A percentile compares a stretch with the other conserved stretches of the same genome.
Evolutionary conservation across 1,140 invertebrate genomes (phyloP).

Genomic region (Heliconius hewitsoni): DNA sequence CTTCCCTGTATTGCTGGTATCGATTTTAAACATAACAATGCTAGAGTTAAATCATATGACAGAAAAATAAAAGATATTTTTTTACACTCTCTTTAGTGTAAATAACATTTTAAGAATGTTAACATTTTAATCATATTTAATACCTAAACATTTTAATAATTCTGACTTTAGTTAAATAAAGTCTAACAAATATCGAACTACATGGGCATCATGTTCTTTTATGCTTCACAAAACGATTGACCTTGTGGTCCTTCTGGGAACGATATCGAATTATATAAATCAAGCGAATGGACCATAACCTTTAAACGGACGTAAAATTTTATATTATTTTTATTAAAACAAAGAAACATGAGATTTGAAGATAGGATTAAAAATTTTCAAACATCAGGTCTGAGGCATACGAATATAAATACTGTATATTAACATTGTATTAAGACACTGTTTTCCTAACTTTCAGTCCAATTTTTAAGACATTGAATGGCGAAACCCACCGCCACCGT

Average conservation of each 20-base stretch:
- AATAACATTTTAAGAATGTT: too few relatives aligned
- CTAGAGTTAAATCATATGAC: too few relatives aligned
- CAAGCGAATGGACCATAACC: background rate
- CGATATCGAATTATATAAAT: conserved; percentile 19
- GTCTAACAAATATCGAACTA: background rate
- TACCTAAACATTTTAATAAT: background rate
- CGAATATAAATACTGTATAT: background rate
- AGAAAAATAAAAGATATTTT: too few relatives aligned
- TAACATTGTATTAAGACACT: too few relatives aligned
- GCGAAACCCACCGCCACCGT: too few relatives aligned
- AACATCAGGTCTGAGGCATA: background rate
- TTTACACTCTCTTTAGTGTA: too few relatives aligned
- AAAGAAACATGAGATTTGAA: background rate
- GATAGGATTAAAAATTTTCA: background rate
- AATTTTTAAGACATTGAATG: too few relatives aligned
- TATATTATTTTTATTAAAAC: conserved; percentile 1
- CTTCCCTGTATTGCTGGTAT: too few relatives aligned
- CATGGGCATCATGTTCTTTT: conserved; percentile 23
- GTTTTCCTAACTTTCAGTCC: too few relatives aligned
- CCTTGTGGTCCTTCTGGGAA: conserved; percentile 34
- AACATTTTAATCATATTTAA: background rate
- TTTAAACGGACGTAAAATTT: background rate
- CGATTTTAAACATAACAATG: too few relatives aligned
- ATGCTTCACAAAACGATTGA: conserved; percentile 16
- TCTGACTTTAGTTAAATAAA: conserved; percentile 16